Evolutionary conservation across 2,113 vertebrate species (phyloP).

Genomic region (Bolborhynchus lineola): DNA sequence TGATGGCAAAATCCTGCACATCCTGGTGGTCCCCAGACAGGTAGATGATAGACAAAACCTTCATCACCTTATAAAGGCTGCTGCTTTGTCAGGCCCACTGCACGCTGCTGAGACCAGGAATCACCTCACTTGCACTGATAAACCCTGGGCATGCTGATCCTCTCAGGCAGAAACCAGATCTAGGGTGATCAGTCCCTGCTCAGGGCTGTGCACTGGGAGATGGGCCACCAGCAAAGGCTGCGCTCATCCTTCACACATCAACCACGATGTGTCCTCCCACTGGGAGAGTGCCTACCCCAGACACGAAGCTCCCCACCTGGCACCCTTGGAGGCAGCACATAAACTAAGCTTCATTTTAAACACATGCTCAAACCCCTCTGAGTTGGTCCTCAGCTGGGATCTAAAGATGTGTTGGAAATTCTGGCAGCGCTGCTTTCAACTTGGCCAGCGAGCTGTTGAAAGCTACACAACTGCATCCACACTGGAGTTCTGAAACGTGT

Average conservation of each 20-base stretch:
- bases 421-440: slow-evolving; percentile 7
- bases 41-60: accelerated
- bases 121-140: accelerated
- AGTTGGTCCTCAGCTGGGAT: background rate
- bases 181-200: background rate
- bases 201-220: background rate
- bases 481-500: slow-evolving; percentile 36
- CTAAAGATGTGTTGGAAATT: slow-evolving; percentile 21
- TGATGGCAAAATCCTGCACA: background rate
- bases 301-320: accelerated
- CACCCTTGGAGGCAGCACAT: background rate
- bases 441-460: slow-evolving; percentile 7
- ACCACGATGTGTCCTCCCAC: accelerated
- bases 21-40: background rate
- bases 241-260: background rate
- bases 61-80: background rate
- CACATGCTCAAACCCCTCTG: background rate
- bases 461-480: background rate
- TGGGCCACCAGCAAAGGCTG: background rate
- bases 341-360: background rate
- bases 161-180: accelerated
- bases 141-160: accelerated
- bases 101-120: background rate
- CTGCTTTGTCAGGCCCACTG: background rate
- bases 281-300: background rate